These are phyloP conservation scores for Sterna hirundo DNA, from an alignment of 2,113 vertebrate species.

Conservation along the genomic window DNA sequence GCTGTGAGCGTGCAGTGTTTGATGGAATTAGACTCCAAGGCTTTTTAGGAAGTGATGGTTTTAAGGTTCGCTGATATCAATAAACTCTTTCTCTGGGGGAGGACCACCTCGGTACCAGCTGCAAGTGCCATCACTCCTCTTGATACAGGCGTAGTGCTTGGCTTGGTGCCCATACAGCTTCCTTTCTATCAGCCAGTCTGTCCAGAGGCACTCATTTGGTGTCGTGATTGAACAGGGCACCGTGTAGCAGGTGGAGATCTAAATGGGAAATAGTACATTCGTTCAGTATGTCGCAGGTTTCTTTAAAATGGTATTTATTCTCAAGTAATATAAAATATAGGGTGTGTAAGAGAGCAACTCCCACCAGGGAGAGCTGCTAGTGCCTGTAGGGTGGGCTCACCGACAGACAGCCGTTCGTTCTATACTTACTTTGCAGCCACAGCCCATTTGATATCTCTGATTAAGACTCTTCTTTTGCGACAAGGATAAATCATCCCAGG, in stretches of 20 bases:
- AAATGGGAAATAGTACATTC: neutral
- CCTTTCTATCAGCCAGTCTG: slow-evolving; percentile 86
- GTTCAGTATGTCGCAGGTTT: neutral
- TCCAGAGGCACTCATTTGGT: slow-evolving; percentile 90
- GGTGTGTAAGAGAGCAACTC: neutral
- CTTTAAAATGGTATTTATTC: neutral
- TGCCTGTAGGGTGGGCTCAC: neutral
- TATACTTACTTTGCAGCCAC: slow-evolving; percentile 88
- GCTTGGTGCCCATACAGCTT: slow-evolving; percentile 84
- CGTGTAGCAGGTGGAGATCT: slow-evolving; percentile 89
- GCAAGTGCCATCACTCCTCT: slow-evolving; percentile 83
- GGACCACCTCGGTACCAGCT: slow-evolving; percentile 86
- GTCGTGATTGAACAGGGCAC: slow-evolving; percentile 79
- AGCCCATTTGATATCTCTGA: slow-evolving; percentile 90
- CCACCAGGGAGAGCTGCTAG: neutral
- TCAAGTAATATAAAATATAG: neutral
- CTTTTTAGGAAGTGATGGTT: neutral
- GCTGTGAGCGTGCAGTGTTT: neutral
- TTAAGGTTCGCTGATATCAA: slow-evolving; percentile 87
- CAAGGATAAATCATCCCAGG: slow-evolving; percentile 88
- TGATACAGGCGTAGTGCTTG: slow-evolving; percentile 87
- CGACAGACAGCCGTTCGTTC: neutral
- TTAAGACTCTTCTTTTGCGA: slow-evolving; percentile 91
- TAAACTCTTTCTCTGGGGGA: slow-evolving; percentile 84
- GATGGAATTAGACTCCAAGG: neutral